phyloP scores from a whole-genome alignment of 2,888 invertebrate species.

The Melieria picta region DNA sequence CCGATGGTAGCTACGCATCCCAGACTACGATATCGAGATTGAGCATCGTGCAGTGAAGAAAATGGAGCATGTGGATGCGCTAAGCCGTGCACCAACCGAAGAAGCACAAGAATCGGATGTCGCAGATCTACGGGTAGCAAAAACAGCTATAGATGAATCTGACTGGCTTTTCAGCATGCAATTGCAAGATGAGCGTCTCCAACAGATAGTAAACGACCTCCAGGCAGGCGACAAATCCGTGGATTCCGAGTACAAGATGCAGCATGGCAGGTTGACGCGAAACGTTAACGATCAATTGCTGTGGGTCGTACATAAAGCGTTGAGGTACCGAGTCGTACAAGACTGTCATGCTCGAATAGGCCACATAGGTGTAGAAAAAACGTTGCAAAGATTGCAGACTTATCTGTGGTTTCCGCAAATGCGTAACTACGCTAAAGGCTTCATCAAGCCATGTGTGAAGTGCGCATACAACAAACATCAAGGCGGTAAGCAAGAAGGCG shows the following conservation, averaged over 20 bases:
- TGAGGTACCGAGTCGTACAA: conserved; percentile 22
- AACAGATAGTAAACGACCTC: background rate
- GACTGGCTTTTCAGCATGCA: conserved; percentile 18
- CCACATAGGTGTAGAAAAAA: conserved; percentile 28
- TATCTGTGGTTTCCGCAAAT: conserved; percentile 28
- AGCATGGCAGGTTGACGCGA: background rate
- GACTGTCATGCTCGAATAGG: conserved; percentile 24
- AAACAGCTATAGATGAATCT: background rate
- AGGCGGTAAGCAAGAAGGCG: conserved; percentile 30
- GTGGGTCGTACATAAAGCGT: background rate
- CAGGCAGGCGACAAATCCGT: background rate
- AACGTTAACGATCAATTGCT: background rate
- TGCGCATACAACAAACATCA: conserved; percentile 57
- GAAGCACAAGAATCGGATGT: background rate
- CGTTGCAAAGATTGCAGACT: conserved; percentile 11
- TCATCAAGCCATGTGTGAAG: conserved; percentile 17
- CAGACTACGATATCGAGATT: conserved; percentile 12
- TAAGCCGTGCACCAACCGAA: conserved; percentile 30
- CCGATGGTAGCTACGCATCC: conserved; percentile 10
- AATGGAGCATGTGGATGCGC: conserved; percentile 33
- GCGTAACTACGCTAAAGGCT: conserved; percentile 6
- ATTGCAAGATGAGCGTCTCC: background rate
- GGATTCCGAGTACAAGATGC: background rate
- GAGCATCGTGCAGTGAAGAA: conserved; percentile 25
- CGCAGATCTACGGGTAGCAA: background rate